Conservation (phyloP, 2,888 invertebrate species). For the Linnaemya vulpina region DNA sequence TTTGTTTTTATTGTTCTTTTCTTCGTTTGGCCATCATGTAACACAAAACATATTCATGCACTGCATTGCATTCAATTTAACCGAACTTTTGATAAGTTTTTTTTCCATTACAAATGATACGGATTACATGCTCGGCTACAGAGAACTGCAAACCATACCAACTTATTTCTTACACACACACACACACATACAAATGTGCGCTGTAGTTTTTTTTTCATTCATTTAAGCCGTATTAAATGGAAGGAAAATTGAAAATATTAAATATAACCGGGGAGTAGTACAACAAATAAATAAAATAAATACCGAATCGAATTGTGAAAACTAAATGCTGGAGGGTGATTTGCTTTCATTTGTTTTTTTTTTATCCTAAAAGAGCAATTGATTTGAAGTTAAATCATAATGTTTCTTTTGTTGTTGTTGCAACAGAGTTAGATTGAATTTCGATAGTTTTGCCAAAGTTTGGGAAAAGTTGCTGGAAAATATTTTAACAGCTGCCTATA, state of each 20-base stretch:
- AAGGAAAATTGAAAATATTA: slow-evolving; percentile 52
- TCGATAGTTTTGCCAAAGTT: no score
- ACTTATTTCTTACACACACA: slow-evolving; percentile 1
- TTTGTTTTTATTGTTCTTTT: slow-evolving; percentile 1
- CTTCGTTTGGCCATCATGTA: slow-evolving; percentile 24
- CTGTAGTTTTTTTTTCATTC: neutral
- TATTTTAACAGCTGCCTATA: no score
- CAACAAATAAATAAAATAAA: slow-evolving; percentile 17
- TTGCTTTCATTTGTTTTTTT: no score
- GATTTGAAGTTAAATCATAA: no score
- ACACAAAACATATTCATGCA: slow-evolving; percentile 64
- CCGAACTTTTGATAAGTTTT: slow-evolving; percentile 55
- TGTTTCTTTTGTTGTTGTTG: no score
- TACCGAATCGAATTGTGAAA: slow-evolving; percentile 34
- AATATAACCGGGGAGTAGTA: slow-evolving; percentile 31
- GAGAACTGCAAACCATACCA: neutral
- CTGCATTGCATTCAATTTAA: slow-evolving; percentile 68
- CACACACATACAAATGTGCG: no score
- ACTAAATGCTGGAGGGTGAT: neutral
- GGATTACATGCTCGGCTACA: slow-evolving; percentile 32
- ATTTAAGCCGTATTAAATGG: slow-evolving; percentile 35
- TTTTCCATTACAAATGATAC: slow-evolving; percentile 36
- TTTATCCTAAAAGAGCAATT: no score
- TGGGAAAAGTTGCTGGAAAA: no score
- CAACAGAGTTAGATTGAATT: no score